Percentiles rank a stretch among this genome's conserved stretches.
Evolutionary conservation across 2,888 invertebrate species (phyloP).

Genomic region (Allacma fusca): DNA sequence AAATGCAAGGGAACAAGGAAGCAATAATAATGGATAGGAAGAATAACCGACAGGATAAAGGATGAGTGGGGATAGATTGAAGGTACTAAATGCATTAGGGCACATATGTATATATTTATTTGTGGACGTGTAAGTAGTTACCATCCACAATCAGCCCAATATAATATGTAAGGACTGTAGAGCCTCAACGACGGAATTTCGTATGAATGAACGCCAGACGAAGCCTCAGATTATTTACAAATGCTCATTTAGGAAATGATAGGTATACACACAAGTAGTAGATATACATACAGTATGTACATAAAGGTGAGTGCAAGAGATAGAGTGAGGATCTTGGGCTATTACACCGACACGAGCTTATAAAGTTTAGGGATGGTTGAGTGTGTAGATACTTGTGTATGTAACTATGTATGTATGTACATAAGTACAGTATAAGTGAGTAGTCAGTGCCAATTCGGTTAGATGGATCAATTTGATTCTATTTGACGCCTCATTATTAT

Average conservation of each 20-base stretch:
- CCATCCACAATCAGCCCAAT: no score
- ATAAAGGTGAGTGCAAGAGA: no score
- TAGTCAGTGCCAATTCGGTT: slow-evolving; percentile 39
- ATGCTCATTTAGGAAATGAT: neutral
- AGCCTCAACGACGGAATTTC: neutral
- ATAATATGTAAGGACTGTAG: no score
- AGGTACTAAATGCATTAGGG: neutral
- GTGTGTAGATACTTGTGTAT: neutral
- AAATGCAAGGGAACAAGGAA: neutral
- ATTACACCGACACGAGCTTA: neutral
- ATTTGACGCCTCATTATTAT: slow-evolving; percentile 42
- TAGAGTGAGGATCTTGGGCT: no score
- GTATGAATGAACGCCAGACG: no score
- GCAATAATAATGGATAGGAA: neutral
- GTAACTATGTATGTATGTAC: no score
- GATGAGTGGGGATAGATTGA: neutral
- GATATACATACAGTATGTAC: no score
- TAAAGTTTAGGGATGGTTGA: neutral
- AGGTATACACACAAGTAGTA: no score
- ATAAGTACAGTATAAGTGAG: neutral
- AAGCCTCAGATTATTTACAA: neutral
- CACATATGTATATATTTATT: no score
- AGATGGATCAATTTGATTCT: slow-evolving; percentile 45
- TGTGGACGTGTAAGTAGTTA: no score
- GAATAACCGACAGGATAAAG: neutral